Evolutionary conservation across 2,113 vertebrate genomes (phyloP).

Genomic region (Oceanites oceanicus): DNA sequence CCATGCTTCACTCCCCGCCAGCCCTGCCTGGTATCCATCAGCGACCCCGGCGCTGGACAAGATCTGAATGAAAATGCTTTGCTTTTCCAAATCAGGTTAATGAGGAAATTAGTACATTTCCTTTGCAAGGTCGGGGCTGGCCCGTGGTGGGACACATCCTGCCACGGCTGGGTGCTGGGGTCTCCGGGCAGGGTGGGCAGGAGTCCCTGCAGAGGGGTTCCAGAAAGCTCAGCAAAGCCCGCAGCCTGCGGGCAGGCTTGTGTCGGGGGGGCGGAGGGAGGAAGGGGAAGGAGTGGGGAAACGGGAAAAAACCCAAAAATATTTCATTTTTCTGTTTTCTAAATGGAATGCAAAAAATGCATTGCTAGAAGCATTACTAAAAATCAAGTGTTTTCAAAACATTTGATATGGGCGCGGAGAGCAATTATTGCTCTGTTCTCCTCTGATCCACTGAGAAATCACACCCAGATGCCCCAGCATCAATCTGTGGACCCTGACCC

Average conservation of each 20-base stretch:
- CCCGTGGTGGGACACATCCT: accelerated
- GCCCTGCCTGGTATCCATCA: conserved; percentile 40
- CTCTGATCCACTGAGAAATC: background rate
- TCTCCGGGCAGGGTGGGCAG: background rate
- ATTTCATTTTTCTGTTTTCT: background rate
- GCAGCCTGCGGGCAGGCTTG: accelerated
- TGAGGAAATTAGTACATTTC: conserved; percentile 53
- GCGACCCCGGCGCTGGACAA: background rate
- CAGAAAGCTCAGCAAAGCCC: background rate
- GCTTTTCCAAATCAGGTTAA: conserved; percentile 54
- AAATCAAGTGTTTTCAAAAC: background rate
- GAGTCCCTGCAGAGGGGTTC: background rate
- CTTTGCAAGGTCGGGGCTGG: background rate
- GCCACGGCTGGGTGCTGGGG: accelerated
- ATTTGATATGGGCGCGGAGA: background rate
- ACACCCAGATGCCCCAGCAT: background rate
- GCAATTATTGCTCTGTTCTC: background rate
- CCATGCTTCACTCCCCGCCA: background rate
- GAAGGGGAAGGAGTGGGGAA: background rate
- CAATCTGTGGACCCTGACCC: accelerated
- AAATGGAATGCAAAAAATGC: background rate
- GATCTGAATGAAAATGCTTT: conserved; percentile 51
- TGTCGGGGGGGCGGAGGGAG: no score
- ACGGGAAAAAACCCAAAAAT: accelerated
- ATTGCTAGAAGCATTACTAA: background rate